phyloP scores from a whole-genome alignment of 2,888 invertebrate genomes.

The Alitta virens region DNA sequence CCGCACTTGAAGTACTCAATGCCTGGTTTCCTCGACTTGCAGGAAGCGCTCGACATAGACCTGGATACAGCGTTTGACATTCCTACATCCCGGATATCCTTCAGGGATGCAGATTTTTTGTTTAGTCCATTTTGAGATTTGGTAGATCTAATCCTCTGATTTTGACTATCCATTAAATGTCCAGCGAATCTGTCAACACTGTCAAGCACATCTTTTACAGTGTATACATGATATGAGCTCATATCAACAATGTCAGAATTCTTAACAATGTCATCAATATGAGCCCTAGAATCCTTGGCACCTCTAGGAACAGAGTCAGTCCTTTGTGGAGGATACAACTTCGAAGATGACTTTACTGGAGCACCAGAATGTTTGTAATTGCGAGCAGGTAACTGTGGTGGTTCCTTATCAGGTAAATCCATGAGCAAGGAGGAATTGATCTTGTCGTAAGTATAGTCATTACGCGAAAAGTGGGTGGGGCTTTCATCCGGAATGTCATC shows the following conservation, averaged over 20 bases:
- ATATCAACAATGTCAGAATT: slow-evolving; percentile 11
- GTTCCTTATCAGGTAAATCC: not conserved
- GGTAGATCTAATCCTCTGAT: too few species aligned
- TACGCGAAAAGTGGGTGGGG: not conserved
- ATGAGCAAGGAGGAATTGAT: not conserved
- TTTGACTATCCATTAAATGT: not conserved
- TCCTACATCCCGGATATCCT: too few species aligned
- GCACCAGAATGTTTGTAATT: not conserved
- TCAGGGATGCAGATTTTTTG: too few species aligned
- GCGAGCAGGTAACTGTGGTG: slow-evolving; percentile 2
- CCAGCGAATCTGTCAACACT: slow-evolving; percentile 10
- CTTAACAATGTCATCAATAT: slow-evolving; percentile 15
- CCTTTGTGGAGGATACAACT: not conserved
- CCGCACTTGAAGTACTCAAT: too few species aligned
- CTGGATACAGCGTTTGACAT: too few species aligned
- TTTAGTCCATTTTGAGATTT: too few species aligned
- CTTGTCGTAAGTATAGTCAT: slow-evolving; percentile 5
- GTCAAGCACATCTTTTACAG: slow-evolving; percentile 10
- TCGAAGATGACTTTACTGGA: not conserved
- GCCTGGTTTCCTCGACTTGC: too few species aligned
- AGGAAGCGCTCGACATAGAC: too few species aligned
- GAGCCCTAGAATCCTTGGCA: not conserved
- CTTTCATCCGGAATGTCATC: not conserved
- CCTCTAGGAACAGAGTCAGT: not conserved
- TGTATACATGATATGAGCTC: slow-evolving; percentile 11